Percentiles rank a stretch among this genome's conserved stretches.
Conservation (phyloP, 1,140 invertebrate species). For the Dinoponera quadriceps region DNA sequence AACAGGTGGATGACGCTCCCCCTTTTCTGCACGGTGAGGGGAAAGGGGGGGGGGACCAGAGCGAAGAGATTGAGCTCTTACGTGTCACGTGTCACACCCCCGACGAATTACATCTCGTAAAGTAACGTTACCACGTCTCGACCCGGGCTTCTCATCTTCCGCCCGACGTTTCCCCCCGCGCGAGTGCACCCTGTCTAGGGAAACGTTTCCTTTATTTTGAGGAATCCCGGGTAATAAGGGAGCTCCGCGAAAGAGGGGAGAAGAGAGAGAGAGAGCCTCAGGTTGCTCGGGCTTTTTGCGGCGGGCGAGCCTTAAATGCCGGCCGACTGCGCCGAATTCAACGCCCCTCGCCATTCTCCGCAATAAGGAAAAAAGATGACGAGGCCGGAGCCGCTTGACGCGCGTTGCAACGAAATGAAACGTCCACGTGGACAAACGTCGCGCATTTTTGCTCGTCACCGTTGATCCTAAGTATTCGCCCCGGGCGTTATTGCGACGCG, state of each 20-base stretch:
- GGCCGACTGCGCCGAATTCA: slow-evolving; percentile 23
- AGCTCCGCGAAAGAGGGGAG: no score
- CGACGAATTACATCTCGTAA: slow-evolving; percentile 59
- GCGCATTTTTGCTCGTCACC: slow-evolving; percentile 10
- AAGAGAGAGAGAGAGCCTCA: slow-evolving; percentile 24
- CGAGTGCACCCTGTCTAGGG: slow-evolving; percentile 15
- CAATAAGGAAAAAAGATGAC: slow-evolving; percentile 42
- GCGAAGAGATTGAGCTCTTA: slow-evolving; percentile 55
- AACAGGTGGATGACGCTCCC: slow-evolving; percentile 23
- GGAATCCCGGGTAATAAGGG: slow-evolving; percentile 36
- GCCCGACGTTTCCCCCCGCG: slow-evolving; percentile 1
- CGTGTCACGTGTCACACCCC: slow-evolving; percentile 51
- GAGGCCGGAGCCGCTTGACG: neutral
- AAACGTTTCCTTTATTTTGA: slow-evolving; percentile 45
- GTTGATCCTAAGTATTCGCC: slow-evolving; percentile 1
- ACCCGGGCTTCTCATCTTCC: slow-evolving; percentile 3
- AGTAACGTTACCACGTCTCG: slow-evolving; percentile 41
- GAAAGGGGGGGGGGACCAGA: neutral
- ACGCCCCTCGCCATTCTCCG: neutral
- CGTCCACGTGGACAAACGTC: neutral
- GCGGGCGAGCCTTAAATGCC: slow-evolving; percentile 36
- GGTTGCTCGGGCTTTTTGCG: slow-evolving; percentile 28
- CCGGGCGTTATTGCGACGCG: slow-evolving; percentile 2
- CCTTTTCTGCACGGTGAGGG: neutral
- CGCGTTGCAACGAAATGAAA: slow-evolving; percentile 33